Evolutionary conservation across 1,140 invertebrate genomes (phyloP), one percentile per base, ranked within the genome.

Genomic region (Saccostrea echinata): DNA sequence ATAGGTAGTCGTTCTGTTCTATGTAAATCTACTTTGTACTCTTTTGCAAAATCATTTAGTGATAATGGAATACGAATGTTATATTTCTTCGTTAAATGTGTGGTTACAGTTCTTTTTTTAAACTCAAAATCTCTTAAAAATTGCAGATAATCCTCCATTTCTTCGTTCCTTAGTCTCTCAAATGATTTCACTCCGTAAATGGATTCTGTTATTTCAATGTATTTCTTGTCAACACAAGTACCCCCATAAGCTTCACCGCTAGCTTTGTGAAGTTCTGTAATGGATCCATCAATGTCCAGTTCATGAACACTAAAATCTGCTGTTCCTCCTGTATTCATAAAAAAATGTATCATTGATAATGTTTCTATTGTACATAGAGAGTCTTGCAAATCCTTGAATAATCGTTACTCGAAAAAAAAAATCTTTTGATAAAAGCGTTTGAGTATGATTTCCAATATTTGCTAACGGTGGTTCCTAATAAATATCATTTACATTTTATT

Each of bases 281-380:
- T 30, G 3, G 71, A n/a, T 16, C 18, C 18, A 24, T 80, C 71
- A 30, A n/a, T 43, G 0, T 80, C 27, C 4, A 33, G 8, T 33
- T 33, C 71, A 27, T 80, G 71, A n/a, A 80, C 35, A 18, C 27
- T 33, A 18, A 80, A 80, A 27, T 80, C 71, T 43, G 71, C 71
- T 80, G 71, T 80, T 80, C 71, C 71, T 0, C 71, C 71, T 80
- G 16, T 21, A 57, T 21, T 57, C 55, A 57, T 3, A 57, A 4
- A 4, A 55, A 13, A 55, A 55, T 43, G 35, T 6, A 43, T 2
- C 35, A n/a, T n/a, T 12, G 52, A 52, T 4, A 4, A 52, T 52
- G 52, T 12, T 12, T 52, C 6, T 4, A 4, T 12, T 55, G 11
- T 55, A n/a, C n/a, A n/a, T 55, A 13, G 9, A 16, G 18, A 55